Conservation (phyloP, 2,113 vertebrate genomes). For the Acanthochromis polyacanthus region DNA sequence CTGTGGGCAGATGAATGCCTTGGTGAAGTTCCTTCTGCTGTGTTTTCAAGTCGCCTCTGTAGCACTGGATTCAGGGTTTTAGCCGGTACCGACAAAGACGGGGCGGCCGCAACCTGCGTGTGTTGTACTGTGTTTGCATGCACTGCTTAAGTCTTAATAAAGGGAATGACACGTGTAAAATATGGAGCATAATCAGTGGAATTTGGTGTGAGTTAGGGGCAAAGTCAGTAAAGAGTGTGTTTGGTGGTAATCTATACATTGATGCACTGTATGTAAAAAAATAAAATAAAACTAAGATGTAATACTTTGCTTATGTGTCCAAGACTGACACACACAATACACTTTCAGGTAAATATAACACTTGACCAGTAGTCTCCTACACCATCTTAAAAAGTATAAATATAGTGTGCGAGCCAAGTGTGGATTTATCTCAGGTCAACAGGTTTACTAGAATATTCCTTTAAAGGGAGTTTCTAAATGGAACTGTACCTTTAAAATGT, state of each 20-base stretch:
- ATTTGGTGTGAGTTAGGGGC: background rate
- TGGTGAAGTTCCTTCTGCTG: conserved; percentile 17
- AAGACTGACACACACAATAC: too few relatives aligned
- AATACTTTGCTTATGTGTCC: too few relatives aligned
- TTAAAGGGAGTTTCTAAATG: too few relatives aligned
- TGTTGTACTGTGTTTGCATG: conserved; percentile 56
- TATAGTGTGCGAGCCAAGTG: too few relatives aligned
- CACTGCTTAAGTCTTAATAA: conserved; percentile 46
- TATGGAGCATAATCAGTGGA: background rate
- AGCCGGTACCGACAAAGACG: background rate
- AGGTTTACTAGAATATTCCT: too few relatives aligned
- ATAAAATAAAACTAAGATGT: too few relatives aligned
- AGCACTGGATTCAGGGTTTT: conserved; percentile 44
- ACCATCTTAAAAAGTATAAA: too few relatives aligned
- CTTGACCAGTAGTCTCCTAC: too few relatives aligned
- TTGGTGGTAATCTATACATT: background rate
- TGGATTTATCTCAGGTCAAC: too few relatives aligned
- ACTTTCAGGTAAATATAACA: too few relatives aligned
- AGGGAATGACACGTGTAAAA: conserved; percentile 6
- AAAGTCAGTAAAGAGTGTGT: background rate
- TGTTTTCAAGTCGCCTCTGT: conserved; percentile 8
- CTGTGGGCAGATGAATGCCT: conserved; percentile 16
- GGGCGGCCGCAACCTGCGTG: background rate
- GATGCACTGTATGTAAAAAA: too few relatives aligned
- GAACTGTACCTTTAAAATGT: background rate